phyloP scores from a whole-genome alignment of 2,797 vertebrate species.

The Spinibarbus caldwelli region DNA sequence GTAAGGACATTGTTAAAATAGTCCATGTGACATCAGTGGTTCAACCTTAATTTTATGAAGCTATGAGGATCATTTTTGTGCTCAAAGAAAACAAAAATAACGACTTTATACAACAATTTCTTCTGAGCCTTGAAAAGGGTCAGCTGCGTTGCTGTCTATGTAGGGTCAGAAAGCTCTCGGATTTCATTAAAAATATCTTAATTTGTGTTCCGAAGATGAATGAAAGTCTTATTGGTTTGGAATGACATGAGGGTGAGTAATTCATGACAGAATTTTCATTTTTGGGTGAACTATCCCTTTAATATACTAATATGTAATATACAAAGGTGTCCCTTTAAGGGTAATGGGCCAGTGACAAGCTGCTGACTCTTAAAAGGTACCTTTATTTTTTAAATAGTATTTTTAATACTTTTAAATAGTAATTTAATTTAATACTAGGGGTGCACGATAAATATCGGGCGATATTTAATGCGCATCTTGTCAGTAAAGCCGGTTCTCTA shows the following conservation, averaged over 20 bases:
- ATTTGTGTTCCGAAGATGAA: too few species aligned
- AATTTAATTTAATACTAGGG: too few species aligned
- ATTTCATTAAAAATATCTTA: too few species aligned
- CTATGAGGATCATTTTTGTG: not conserved
- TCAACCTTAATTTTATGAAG: not conserved
- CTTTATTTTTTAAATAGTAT: too few species aligned
- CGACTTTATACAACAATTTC: not conserved
- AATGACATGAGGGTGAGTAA: not conserved
- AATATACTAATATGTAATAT: not conserved
- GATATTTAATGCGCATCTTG: too few species aligned
- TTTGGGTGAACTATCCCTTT: too few species aligned
- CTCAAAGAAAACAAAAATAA: not conserved
- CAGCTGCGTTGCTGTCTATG: not conserved
- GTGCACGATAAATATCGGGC: too few species aligned
- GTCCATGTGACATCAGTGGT: not conserved
- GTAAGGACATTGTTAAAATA: not conserved
- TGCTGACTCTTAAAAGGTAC: not conserved
- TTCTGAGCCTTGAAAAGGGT: not conserved
- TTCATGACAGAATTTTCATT: not conserved
- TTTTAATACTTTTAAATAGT: too few species aligned
- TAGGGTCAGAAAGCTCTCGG: not conserved
- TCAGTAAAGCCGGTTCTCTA: too few species aligned
- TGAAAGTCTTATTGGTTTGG: not conserved
- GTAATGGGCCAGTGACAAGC: not conserved
- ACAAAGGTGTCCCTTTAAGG: not conserved